These are phyloP conservation scores for Cecropterus lyciades DNA, from an alignment of 1,140 invertebrate species.

Conservation along the genomic window DNA sequence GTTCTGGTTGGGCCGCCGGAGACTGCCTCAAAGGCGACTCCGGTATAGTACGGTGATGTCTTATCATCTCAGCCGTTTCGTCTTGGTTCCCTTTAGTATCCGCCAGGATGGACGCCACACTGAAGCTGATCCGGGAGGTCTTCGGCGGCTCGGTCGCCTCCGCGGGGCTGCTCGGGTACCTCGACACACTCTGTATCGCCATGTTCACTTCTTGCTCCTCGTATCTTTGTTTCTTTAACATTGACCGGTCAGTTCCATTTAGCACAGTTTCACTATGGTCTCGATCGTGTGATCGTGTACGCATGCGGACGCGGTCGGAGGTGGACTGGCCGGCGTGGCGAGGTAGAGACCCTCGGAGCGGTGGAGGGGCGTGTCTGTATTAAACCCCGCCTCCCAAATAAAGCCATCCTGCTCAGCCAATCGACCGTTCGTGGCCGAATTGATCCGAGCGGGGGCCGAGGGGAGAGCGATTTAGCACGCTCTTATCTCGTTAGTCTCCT, in stretches of 20 bases:
- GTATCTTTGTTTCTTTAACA: constrained; percentile 81
- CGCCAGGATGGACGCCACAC: constrained; percentile 88
- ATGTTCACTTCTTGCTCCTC: constrained; percentile 83
- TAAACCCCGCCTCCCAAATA: constrained; percentile 47
- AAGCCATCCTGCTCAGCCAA: constrained; percentile 72
- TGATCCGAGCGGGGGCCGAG: constrained; percentile 73
- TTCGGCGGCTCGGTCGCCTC: constrained; percentile 84
- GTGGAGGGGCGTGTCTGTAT: constrained; percentile 49
- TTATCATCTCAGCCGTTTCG: constrained; percentile 75
- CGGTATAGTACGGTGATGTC: constrained; percentile 76
- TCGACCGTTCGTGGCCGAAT: constrained; percentile 72
- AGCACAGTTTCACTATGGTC: constrained; percentile 66
- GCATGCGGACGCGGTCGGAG: constrained; percentile 79
- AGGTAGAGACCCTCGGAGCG: constrained; percentile 49
- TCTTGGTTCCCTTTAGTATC: constrained; percentile 85
- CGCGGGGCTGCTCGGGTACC: constrained; percentile 82
- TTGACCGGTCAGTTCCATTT: constrained; percentile 81
- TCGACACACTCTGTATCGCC: constrained; percentile 83
- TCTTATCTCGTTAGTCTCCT: constrained; percentile 84
- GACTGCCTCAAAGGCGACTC: constrained; percentile 79
- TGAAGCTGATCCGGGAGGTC: constrained; percentile 87
- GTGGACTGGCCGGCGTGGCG: constrained; percentile 67
- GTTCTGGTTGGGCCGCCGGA: constrained; percentile 72
- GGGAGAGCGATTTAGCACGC: constrained; percentile 81
- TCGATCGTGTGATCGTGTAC: constrained; percentile 77